Conservation (phyloP, 2,888 invertebrate genomes). For the Hemithea aestivaria region DNA sequence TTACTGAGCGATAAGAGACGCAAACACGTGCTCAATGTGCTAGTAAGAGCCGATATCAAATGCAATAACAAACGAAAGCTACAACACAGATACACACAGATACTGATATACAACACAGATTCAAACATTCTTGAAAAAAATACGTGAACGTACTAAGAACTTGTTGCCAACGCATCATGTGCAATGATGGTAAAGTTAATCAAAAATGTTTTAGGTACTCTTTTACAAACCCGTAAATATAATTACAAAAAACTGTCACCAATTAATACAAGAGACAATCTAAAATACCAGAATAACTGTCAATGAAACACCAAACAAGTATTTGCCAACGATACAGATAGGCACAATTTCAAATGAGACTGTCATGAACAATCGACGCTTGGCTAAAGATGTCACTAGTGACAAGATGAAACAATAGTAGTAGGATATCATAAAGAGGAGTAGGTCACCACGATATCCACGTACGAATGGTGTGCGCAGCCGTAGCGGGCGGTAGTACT, state of each 20-base stretch:
- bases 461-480: conserved; percentile 24
- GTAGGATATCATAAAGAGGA: conserved; percentile 22
- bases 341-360: neutral
- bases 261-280: no score
- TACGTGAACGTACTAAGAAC: conserved; percentile 1
- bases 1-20: conserved; percentile 36
- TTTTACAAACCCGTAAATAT: no score
- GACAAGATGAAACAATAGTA: conserved; percentile 14
- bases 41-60: conserved; percentile 34
- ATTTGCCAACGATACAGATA: no score
- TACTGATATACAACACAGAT: conserved; percentile 40
- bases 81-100: conserved; percentile 34
- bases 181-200: no score
- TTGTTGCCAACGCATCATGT: conserved; percentile 4
- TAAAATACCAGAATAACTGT: no score
- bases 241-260: no score
- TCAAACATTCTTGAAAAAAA: conserved; percentile 10
- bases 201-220: no score
- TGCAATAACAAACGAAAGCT: conserved; percentile 45
- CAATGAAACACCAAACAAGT: no score
- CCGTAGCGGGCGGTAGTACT: conserved; percentile 23
- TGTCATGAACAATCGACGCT: conserved; percentile 4
- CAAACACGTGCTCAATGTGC: conserved; percentile 43
- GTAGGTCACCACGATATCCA: conserved; percentile 25
- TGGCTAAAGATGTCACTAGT: conserved; percentile 8